Evolutionary conservation across 1,140 invertebrate species (phyloP), one percentile per base, ranked within the genome.

Genomic region (Lanistes nyassanus): DNA sequence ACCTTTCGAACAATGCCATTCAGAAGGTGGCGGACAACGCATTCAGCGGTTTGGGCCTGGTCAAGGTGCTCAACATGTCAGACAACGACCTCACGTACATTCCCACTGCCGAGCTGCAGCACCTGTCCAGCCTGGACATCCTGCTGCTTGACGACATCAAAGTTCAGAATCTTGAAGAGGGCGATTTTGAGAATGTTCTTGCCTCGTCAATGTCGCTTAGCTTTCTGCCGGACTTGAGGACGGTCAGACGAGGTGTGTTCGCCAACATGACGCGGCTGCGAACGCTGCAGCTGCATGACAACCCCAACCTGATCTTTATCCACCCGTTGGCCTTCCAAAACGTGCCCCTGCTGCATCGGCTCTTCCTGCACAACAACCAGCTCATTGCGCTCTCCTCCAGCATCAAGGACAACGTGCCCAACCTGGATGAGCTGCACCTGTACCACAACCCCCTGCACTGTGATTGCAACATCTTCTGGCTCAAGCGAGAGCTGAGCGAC

Each of bases 401-500:
- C 39, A 69, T 90, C 19, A 74, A 84, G 11, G 70, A 82, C 0
- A 76, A 73, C 11, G 74, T 88, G 16, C 87, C 85, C 36, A 73
- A 79, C 53, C 80, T 88, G 9, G 67, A 80, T 26, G 81, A 87
- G 58, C 84, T 91, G 21, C 85, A 87, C 62, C 75, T 91, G 0
- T 85, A 89, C 58, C 85, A 87, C 23, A 91, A 91, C 75, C 89
- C 89, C 21, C 79, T 91, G 3, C 80, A 79, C n/a, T 91, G 90
- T 80, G 90, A 91, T 77, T 91, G 90, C 77, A 91, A 91, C 81
- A 81, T 86, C 26, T 82, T 85, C 51, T 91, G 90, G 90, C 84
- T 91, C 21, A 78, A 81, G 31, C 71, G 87, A 60, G 80, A 82
- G 62, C 36, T 84, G 7, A 62, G 74, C 23, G 42, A 65, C n/a